Evolutionary conservation across 2,888 invertebrate genomes (phyloP), one percentile per base, ranked within the genome.

Genomic region (Andrena haemorrhoa): DNA sequence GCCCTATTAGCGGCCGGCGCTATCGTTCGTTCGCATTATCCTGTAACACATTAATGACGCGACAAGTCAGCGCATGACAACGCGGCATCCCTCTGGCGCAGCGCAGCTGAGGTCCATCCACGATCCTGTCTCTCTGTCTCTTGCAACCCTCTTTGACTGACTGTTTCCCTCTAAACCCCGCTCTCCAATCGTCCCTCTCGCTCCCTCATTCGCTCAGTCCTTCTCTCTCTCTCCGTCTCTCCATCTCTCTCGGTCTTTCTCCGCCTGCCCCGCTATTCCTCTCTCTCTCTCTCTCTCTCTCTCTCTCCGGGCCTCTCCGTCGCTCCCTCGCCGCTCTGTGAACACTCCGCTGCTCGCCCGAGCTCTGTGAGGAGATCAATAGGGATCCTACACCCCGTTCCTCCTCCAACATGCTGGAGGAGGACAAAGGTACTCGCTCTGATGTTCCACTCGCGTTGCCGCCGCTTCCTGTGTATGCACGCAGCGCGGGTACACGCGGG

Each of bases 341-440:
- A 85, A 82, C 81, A 88, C 83, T 86, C 84, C 76, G 84, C 89
- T 82, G 85, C 87, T 79, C 82, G 88, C 83, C 84, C 86, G 80
- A 84, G 86, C 87, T 88, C 86, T 89, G 81, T 83, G 86, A 89
- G 91, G 83, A 90, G 91, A 91, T 91, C 91, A 91, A 91, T 91
- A 91, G 91, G 89, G 90, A 91, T 91, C 89, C 89, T 89, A 83
- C 88, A 84, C 88, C 86, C 87, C 79, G 83, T 87, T 79, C 85
- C 87, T 85, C 85, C 82, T 74, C 84, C 84, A 79, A 88, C 88
- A 75, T 75, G 83, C 81, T 78, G 82, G 83, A 86, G 86, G 83
- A 89, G 88, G 89, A 89, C 90, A 90, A 90, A 89, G 86, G 87
- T 89, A 86, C 89, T 88, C 83, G 76, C 82, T 78, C 88, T 84